Conservation (phyloP, 2,113 vertebrate species). For the Blennius ocellaris region DNA sequence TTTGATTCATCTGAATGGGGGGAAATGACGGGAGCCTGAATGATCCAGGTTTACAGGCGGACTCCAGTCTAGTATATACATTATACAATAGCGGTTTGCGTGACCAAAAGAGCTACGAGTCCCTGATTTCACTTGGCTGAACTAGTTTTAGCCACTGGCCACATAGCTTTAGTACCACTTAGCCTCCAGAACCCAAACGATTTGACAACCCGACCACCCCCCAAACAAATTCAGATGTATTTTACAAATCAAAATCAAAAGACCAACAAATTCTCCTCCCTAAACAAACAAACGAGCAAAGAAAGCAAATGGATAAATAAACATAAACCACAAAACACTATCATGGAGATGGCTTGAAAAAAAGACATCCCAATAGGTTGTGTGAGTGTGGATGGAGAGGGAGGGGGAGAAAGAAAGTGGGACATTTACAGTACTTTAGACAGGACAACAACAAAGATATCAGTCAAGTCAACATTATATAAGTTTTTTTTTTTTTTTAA, state of each 20-base stretch:
- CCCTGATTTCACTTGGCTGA: slow-evolving; percentile 85
- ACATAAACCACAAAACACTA: slow-evolving; percentile 64
- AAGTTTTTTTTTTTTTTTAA: slow-evolving; percentile 65
- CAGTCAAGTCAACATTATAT: slow-evolving; percentile 67
- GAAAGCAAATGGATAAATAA: slow-evolving; percentile 60
- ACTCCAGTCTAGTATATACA: slow-evolving; percentile 80
- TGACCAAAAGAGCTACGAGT: slow-evolving; percentile 82
- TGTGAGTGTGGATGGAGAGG: slow-evolving; percentile 62
- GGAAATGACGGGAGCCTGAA: slow-evolving; percentile 61
- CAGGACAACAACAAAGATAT: slow-evolving; percentile 75
- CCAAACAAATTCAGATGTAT: slow-evolving; percentile 4
- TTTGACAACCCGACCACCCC: slow-evolving; percentile 17
- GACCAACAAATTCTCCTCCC: slow-evolving; percentile 35
- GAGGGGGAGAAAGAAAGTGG: slow-evolving; percentile 41
- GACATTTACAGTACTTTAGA: slow-evolving; percentile 77
- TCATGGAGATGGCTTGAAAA: slow-evolving; percentile 55
- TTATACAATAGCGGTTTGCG: slow-evolving; percentile 77
- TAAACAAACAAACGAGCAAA: slow-evolving; percentile 57
- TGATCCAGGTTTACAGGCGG: slow-evolving; percentile 61
- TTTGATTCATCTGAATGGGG: slow-evolving; percentile 59
- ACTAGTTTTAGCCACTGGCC: slow-evolving; percentile 69
- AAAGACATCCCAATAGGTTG: slow-evolving; percentile 61
- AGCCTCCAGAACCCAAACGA: slow-evolving; percentile 60
- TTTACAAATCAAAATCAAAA: slow-evolving; percentile 36
- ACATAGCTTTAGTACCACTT: slow-evolving; percentile 52